Percentiles rank a stretch among this genome's conserved stretches.
These are phyloP conservation scores for Goniozus legneri DNA, from an alignment of 1,140 invertebrate species.

Conservation along the genomic window DNA sequence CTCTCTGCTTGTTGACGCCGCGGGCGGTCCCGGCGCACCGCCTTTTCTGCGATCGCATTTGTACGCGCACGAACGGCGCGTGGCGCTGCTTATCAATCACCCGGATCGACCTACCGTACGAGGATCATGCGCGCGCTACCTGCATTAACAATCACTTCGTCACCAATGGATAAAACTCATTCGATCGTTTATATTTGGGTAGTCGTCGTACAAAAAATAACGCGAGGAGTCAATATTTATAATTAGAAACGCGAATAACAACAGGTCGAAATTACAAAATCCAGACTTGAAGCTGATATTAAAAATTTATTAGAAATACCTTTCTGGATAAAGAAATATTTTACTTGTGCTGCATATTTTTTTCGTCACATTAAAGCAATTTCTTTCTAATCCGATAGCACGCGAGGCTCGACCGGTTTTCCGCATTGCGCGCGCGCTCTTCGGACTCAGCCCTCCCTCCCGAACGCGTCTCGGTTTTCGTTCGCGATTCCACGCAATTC, in stretches of 20 bases:
- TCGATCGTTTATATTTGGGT: constrained; percentile 29
- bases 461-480: not conserved
- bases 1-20: too few relatives aligned
- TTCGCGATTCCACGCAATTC: constrained; percentile 1
- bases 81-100: constrained; percentile 42
- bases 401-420: constrained; percentile 1
- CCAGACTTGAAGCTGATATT: too few relatives aligned
- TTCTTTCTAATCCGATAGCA: constrained; percentile 1
- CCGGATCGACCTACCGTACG: constrained; percentile 22
- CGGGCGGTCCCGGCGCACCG: constrained; percentile 26
- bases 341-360: too few relatives aligned
- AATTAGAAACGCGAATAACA: constrained; percentile 33
- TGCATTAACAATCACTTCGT: too few relatives aligned
- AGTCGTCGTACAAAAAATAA: constrained; percentile 21
- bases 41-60: constrained; percentile 24
- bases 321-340: too few relatives aligned
- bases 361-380: too few relatives aligned
- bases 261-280: too few relatives aligned
- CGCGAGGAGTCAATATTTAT: constrained; percentile 33
- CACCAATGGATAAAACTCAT: too few relatives aligned
- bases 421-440: constrained; percentile 2
- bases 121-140: too few relatives aligned
- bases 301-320: too few relatives aligned
- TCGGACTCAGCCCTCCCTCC: not conserved
- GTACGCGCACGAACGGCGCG: constrained; percentile 23